Evolutionary conservation across 2,888 invertebrate genomes (phyloP).

Genomic region (Platycheirus albimanus): DNA sequence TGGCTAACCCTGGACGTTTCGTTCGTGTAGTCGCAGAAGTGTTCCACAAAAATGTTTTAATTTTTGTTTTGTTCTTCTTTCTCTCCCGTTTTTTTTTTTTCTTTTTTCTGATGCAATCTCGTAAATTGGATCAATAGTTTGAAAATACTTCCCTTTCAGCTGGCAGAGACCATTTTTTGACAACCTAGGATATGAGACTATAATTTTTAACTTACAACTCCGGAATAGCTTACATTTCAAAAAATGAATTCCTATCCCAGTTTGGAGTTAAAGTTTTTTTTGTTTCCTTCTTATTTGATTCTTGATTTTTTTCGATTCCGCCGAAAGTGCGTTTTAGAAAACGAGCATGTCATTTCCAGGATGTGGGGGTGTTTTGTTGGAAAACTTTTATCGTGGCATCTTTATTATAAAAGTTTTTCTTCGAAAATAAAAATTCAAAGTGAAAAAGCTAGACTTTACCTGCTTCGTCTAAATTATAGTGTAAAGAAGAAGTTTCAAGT

Average conservation of each 20-base stretch:
- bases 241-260: background rate
- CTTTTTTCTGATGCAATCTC: slow-evolving; percentile 1
- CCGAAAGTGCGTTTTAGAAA: slow-evolving; percentile 24
- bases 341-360: slow-evolving; percentile 4
- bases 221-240: background rate
- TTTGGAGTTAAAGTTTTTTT: too few species aligned
- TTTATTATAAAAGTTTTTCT: slow-evolving; percentile 53
- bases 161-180: background rate
- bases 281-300: background rate
- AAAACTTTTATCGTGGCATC: slow-evolving; percentile 39
- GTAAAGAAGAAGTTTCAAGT: background rate
- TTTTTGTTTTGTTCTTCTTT: too few species aligned
- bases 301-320: background rate
- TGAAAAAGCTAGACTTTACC: slow-evolving; percentile 1
- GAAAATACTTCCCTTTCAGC: slow-evolving; percentile 2
- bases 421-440: slow-evolving; percentile 17
- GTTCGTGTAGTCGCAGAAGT: too few species aligned
- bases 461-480: too few species aligned
- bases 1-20: too few species aligned
- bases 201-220: background rate
- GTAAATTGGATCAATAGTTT: slow-evolving; percentile 42
- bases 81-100: background rate
- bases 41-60: background rate
- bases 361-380: slow-evolving; percentile 7
- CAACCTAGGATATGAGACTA: background rate